phyloP scores from a whole-genome alignment of 2,888 invertebrate genomes.

The Trypoxylon attenuatum region DNA sequence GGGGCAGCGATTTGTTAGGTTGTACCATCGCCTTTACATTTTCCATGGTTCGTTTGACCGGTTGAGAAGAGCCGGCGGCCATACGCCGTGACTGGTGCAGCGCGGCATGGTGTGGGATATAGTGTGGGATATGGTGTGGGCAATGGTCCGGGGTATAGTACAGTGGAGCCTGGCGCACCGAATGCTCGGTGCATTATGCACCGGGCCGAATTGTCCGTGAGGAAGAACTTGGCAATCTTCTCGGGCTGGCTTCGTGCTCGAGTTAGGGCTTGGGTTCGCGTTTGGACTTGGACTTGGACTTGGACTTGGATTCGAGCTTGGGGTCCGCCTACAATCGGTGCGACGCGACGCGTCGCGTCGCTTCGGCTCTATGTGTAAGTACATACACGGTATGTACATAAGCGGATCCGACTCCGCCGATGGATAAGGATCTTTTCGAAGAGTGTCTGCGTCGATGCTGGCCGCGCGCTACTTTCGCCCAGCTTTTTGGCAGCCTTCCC shows the following conservation, averaged over 20 bases:
- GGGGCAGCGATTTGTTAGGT: constrained; percentile 32
- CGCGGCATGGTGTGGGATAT: no score
- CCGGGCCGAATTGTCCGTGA: constrained; percentile 39
- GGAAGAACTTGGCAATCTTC: constrained; percentile 47
- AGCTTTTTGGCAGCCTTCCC: constrained; percentile 45
- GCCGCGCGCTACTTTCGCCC: constrained; percentile 12
- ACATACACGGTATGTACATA: constrained; percentile 17
- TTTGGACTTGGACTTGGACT: no score
- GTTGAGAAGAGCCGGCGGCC: constrained; percentile 37
- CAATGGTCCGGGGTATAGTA: no score
- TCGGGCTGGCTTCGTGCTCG: constrained; percentile 16
- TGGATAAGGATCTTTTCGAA: constrained; percentile 40
- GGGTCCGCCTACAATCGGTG: no score
- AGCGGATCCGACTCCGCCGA: constrained; percentile 18
- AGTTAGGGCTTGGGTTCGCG: background rate
- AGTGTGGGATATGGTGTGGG: no score
- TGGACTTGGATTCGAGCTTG: no score
- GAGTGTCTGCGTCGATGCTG: constrained; percentile 25
- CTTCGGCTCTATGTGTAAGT: background rate
- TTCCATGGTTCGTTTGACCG: constrained; percentile 46
- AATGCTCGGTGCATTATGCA: constrained; percentile 38
- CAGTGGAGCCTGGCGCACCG: no score
- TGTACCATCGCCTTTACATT: constrained; percentile 35
- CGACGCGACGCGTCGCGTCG: background rate
- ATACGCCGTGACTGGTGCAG: constrained; percentile 14